These are phyloP conservation scores for Aphelenchoides fujianensis DNA, from an alignment of 1,140 invertebrate genomes.

Conservation along the genomic window DNA sequence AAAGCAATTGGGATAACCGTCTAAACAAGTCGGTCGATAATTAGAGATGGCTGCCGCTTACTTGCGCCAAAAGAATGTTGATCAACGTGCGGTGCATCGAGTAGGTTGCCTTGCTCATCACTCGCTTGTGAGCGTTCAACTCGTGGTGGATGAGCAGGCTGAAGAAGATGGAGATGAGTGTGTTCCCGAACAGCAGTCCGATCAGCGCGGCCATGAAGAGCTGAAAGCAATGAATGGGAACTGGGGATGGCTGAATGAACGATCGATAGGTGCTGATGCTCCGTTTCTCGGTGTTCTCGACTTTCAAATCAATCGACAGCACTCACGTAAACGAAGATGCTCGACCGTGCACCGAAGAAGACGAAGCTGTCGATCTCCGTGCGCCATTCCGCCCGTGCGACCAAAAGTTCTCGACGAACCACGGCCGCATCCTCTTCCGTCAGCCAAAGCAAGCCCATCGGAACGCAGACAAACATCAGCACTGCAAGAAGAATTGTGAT, in stretches of 20 bases:
- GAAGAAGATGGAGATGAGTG: neutral
- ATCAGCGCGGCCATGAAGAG: neutral
- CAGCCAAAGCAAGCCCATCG: neutral
- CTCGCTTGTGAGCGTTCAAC: neutral
- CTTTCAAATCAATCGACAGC: too few relatives aligned
- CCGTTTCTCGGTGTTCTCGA: too few relatives aligned
- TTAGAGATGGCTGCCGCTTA: neutral
- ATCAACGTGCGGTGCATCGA: neutral
- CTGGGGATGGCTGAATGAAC: neutral
- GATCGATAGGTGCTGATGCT: neutral
- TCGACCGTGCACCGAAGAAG: neutral
- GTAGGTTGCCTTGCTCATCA: neutral
- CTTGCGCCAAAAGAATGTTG: neutral
- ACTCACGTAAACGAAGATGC: neutral
- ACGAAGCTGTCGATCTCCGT: neutral
- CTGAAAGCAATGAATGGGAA: neutral
- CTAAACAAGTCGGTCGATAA: neutral
- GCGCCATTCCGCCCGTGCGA: neutral
- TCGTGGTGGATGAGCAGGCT: neutral
- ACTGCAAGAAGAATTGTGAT: neutral
- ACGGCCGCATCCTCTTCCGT: neutral
- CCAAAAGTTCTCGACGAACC: neutral
- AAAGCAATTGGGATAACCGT: neutral
- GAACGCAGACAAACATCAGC: neutral
- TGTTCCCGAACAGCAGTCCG: neutral